Evolutionary conservation across 64 coral and sea anemone species (phyloP).

Genomic region (Dendrophyllia cribrosa): DNA sequence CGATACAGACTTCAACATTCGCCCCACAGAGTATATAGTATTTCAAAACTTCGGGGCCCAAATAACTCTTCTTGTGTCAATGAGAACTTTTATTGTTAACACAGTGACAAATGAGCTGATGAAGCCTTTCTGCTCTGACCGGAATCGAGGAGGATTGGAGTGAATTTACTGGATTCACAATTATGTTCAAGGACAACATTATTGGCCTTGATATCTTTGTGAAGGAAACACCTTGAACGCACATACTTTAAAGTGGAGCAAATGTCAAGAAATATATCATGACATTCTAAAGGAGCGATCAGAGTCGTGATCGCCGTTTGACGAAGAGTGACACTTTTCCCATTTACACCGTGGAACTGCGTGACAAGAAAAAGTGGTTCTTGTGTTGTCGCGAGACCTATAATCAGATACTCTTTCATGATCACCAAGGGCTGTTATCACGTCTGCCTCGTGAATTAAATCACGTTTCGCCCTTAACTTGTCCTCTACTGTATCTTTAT

Average conservation of each 20-base stretch:
- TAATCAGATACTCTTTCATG: not conserved
- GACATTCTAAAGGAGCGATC: not conserved
- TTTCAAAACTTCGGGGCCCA: slow-evolving; percentile 26
- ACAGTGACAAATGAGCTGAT: not conserved
- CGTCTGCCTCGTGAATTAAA: not conserved
- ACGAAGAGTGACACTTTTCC: not conserved
- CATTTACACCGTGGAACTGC: not conserved
- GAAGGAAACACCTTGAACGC: not conserved
- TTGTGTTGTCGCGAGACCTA: not conserved
- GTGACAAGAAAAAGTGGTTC: not conserved
- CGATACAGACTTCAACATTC: not conserved
- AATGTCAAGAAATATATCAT: not conserved
- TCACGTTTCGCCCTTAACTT: not conserved
- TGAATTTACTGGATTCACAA: not conserved
- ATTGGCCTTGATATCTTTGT: not conserved
- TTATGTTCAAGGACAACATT: not conserved
- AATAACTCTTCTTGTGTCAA: not conserved
- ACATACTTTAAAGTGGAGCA: not conserved
- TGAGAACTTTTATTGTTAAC: not conserved
- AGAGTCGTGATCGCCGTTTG: not conserved
- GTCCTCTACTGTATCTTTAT: not conserved
- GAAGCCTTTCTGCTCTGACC: not conserved
- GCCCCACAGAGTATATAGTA: not conserved
- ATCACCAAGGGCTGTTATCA: not conserved
- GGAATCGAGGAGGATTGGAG: slow-evolving; percentile 5